Conservation (phyloP, 2,797 vertebrate genomes). For the Florisuga fusca region DNA sequence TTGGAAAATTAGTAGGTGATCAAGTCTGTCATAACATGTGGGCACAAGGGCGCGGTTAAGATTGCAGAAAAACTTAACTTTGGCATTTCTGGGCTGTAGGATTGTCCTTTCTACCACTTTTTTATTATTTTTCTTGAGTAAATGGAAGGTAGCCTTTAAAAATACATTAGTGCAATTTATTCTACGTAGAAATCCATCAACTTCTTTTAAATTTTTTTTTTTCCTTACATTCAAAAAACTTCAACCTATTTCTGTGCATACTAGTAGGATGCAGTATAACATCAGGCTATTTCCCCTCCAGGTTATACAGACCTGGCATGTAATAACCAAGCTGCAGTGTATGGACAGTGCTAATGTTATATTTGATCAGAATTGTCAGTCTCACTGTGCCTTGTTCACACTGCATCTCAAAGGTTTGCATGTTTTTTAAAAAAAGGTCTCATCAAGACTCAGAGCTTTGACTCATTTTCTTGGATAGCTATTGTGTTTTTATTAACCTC, state of each 20-base stretch:
- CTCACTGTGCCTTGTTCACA: neutral
- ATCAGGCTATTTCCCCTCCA: neutral
- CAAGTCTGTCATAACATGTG: neutral
- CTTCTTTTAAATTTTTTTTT: neutral
- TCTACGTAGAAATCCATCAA: neutral
- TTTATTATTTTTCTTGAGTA: neutral
- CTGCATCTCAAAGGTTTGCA: neutral
- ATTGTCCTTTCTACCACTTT: neutral
- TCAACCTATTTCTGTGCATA: neutral
- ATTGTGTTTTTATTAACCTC: constrained; percentile 1
- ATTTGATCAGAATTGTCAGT: constrained; percentile 27
- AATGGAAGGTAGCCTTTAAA: neutral
- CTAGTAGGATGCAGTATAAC: neutral
- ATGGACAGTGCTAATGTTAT: neutral
- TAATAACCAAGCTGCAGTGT: constrained; percentile 8
- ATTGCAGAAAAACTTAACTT: neutral
- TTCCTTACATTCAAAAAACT: neutral
- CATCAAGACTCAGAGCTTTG: neutral
- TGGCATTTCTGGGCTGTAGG: neutral
- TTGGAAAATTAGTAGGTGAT: constrained; percentile 27
- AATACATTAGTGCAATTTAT: neutral
- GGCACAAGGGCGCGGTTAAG: neutral
- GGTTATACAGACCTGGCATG: neutral
- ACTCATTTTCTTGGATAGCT: neutral
- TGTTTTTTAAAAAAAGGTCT: neutral